phyloP scores from a whole-genome alignment of 2,888 invertebrate species.

The Diadromus collaris region DNA sequence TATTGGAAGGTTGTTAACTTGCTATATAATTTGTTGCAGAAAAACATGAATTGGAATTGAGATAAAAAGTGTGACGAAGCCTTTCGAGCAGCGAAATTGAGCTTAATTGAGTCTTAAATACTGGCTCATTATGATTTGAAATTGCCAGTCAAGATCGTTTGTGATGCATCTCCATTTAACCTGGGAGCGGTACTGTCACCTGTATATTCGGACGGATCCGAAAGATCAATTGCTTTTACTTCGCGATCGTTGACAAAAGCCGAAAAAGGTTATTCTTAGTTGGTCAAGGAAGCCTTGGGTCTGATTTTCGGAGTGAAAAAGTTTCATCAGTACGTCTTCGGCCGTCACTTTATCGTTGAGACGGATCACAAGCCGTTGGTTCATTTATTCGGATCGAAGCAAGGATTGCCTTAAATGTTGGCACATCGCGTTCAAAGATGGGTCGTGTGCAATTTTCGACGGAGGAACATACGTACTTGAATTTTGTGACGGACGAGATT shows the following conservation, averaged over 20 bases:
- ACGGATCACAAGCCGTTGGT: conserved; percentile 67
- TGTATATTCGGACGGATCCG: conserved; percentile 50
- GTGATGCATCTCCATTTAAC: conserved; percentile 76
- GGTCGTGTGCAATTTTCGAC: conserved; percentile 18
- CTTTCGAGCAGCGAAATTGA: conserved; percentile 30
- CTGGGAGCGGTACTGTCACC: conserved; percentile 70
- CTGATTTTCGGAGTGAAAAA: conserved; percentile 74
- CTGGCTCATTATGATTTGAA: conserved; percentile 60
- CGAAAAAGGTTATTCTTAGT: conserved; percentile 65
- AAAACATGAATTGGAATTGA: conserved; percentile 36
- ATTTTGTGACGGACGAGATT: conserved; percentile 16
- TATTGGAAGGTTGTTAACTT: conserved; percentile 35
- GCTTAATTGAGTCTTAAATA: conserved; percentile 38
- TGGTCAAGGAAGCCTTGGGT: conserved; percentile 70
- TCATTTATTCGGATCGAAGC: conserved; percentile 59
- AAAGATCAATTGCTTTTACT: conserved; percentile 56
- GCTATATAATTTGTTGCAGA: conserved; percentile 35
- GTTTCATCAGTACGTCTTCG: conserved; percentile 77
- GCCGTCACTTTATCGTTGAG: conserved; percentile 65
- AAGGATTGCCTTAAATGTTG: conserved; percentile 59
- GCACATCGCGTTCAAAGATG: conserved; percentile 66
- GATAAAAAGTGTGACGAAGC: conserved; percentile 11
- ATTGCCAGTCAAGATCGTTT: conserved; percentile 69
- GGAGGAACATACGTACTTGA: conserved; percentile 41
- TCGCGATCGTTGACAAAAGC: conserved; percentile 54